phyloP scores from a whole-genome alignment of 92 coral and sea anemone species.

The Bergia puertoricense region DNA sequence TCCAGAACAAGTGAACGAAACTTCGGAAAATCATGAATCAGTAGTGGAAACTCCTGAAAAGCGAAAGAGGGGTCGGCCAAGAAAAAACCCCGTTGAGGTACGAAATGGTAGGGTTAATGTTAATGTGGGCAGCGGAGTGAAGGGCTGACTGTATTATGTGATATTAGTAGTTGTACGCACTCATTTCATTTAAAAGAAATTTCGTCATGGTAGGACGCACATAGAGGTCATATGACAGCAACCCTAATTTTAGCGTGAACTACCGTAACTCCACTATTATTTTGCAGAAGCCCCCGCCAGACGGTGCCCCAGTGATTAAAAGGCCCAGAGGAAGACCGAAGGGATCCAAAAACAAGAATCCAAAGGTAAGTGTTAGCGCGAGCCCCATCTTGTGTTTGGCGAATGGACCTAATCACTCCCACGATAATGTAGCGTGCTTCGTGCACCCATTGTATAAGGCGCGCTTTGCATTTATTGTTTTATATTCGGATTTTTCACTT shows the following conservation, averaged over 20 bases:
- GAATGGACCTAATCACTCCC: conserved; percentile 18
- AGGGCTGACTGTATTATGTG: conserved; percentile 23
- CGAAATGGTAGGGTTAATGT: conserved; percentile 39
- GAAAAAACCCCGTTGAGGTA: conserved; percentile 77
- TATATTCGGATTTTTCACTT: conserved; percentile 39
- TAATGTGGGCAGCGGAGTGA: conserved; percentile 34
- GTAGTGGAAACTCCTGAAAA: conserved; percentile 63
- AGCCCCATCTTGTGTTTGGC: neutral
- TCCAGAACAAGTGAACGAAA: conserved; percentile 61
- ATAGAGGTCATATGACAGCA: conserved; percentile 47
- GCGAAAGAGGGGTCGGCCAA: conserved; percentile 82
- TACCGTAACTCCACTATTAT: conserved; percentile 45
- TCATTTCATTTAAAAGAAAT: conserved; percentile 29
- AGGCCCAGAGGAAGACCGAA: conserved; percentile 92
- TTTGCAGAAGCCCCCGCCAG: conserved; percentile 64
- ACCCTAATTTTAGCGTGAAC: conserved; percentile 56
- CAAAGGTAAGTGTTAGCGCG: conserved; percentile 64
- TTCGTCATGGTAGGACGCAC: conserved; percentile 44
- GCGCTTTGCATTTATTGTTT: conserved; percentile 39
- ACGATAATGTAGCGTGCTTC: conserved; percentile 32
- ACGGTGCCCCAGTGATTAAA: conserved; percentile 77
- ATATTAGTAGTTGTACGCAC: conserved; percentile 28
- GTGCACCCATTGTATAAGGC: conserved; percentile 40
- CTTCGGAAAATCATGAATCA: conserved; percentile 49
- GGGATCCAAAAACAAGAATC: conserved; percentile 94